Base-by-base conservation (phyloP, 2,888 invertebrate genomes). In the Campoplex nolae region DNA sequence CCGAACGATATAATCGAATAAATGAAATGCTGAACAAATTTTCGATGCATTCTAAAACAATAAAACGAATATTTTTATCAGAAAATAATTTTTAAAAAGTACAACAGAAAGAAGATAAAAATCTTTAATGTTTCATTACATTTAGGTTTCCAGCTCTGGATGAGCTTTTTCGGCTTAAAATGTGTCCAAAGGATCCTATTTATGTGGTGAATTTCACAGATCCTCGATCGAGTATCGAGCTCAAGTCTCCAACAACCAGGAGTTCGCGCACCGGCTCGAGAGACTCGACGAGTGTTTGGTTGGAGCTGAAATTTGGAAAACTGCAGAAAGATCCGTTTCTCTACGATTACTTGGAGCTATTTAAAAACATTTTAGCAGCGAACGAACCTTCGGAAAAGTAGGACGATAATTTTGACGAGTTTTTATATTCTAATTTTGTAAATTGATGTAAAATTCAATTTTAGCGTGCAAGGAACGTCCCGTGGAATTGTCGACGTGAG, bases 131-230 rank as follows among this genome's bases (percentile, higher is more conserved):
- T n/a, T 56, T 56, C 9, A 32, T 32, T 62, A 1, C 45, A 58
- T 71, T 35, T 79, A 93, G 93, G 16, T 93, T 94, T 83, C 93
- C 93, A 0, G 86, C 92, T 62, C 83, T 94, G 73, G 92, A 94
- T 62, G 92, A 94, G 65, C 84, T 94, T 4, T 92, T 93, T 32
- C 91, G 90, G 35, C 89, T 91, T 51, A 92, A 92, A 86, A 84
- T 91, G 65, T 92, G 92, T 45, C 93, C 93, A 0, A 56, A 90
- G 38, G 91, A 93, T 51, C 91, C 91, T 1, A 90, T 94, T 75
- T 94, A 93, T 84, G 92, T 93, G 3, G 89, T 92, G 3, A 93
- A 93, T 87, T 92, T 92, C 48, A 56, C 71, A 8, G 87, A 78
- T 28, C 62, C 85, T 7, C 67, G 65, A 42, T 45, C 48, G 16